Percentiles rank a stretch among this genome's conserved stretches.
Evolutionary conservation across 1,140 invertebrate species (phyloP).

Genomic region (Argopecten irradians): DNA sequence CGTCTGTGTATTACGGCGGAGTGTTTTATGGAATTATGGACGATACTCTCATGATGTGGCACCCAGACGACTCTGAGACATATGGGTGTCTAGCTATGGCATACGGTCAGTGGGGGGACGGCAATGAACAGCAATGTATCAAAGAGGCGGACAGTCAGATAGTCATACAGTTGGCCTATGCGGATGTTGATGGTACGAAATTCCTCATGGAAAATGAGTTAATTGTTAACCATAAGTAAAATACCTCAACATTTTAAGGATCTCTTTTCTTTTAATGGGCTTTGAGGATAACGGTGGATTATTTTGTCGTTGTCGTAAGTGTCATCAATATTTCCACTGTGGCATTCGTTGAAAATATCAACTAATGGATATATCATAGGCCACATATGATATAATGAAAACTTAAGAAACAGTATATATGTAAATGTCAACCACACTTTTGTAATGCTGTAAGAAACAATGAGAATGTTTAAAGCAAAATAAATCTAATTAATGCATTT

Average conservation of each 20-base stretch:
- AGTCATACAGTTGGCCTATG: not conserved
- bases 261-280: too few species aligned
- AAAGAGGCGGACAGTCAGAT: not conserved
- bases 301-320: too few species aligned
- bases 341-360: too few species aligned
- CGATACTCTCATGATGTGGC: conserved; percentile 23
- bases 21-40: conserved; percentile 25
- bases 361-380: too few species aligned
- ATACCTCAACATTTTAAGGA: too few species aligned
- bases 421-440: not conserved
- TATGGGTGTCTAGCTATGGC: conserved; percentile 11
- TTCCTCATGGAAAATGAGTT: too few species aligned
- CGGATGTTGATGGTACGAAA: not conserved
- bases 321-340: too few species aligned
- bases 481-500: not conserved
- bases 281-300: too few species aligned
- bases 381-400: too few species aligned
- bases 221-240: too few species aligned
- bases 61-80: not conserved
- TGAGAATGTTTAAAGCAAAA: not conserved
- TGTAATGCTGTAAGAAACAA: not conserved
- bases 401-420: not conserved
- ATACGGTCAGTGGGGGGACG: conserved; percentile 26
- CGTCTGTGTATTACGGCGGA: conserved; percentile 20
- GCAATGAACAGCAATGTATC: not conserved